Base-by-base conservation (phyloP, 2,113 vertebrate species). In the Misgurnus anguillicaudatus region DNA sequence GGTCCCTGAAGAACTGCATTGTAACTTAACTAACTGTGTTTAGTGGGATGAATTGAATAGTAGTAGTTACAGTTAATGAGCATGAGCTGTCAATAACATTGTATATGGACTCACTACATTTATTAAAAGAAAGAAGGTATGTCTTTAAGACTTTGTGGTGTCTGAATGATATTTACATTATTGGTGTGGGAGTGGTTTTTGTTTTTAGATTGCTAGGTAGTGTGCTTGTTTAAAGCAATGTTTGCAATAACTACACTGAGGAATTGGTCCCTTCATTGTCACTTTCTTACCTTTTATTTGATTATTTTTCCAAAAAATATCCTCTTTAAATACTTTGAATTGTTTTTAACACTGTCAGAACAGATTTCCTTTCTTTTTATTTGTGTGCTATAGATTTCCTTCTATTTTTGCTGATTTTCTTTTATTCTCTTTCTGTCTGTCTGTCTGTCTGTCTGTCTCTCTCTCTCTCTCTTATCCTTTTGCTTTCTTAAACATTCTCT, bases 341-440 rank as follows among this genome's bases (percentile, higher is more conserved):
- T n/a, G n/a, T n/a, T n/a, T 69, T 51, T 21, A 42, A 11, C 63
- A 21, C 39, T 70, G 16, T 39, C 6, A 8, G 16, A 39, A 4
- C 16, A 39, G 14, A 45, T 64, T 14, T 75, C 9, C 55, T 47
- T 47, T 42, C 38, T 62, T 75, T 5, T 36, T 36, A 1, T 45
- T 58, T 58, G 39, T 11, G n/a, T 60, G 70, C 42, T 31, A 51
- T 51, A 13, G 4, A 13, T 72, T 61, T 60, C 16, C 19, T 42
- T 39, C 55, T 73, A 17, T 41, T 48, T 65, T 21, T 47, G 21
- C 19, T 19, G 5, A 42, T 9, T 58, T 39, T 57, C 55, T 75
- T 24, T 39, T n/a, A 48, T 31, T 36, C n/a, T 62, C 19, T 45
- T 53, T 79, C 58, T 82, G 31, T 77, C 41, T n/a, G 5, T 45